Evolutionary conservation across 1,140 invertebrate species (phyloP).

Genomic region (Lucilia cuprina): DNA sequence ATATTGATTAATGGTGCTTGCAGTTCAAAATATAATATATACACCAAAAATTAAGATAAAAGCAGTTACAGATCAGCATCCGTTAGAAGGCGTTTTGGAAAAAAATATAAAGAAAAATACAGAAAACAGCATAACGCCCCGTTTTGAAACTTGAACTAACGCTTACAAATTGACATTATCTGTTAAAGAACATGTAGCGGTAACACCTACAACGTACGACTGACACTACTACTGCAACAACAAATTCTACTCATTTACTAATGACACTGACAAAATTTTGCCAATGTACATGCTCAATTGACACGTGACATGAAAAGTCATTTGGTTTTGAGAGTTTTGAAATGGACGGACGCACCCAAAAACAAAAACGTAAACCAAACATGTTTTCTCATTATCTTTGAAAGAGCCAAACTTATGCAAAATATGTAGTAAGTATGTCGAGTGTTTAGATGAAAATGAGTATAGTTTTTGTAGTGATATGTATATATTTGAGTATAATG

Average conservation of each 20-base stretch:
- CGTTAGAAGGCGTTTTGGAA: not conserved
- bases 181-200: slow-evolving; percentile 12
- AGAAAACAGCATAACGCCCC: slow-evolving; percentile 7
- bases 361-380: not conserved
- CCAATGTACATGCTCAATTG: not conserved
- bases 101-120: not conserved
- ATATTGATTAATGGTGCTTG: too few species aligned
- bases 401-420: not conserved
- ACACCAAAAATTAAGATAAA: too few species aligned
- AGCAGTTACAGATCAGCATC: not conserved
- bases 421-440: not conserved
- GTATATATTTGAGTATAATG: not conserved
- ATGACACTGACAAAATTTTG: not conserved
- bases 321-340: slow-evolving; percentile 9
- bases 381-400: slow-evolving; percentile 22
- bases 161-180: slow-evolving; percentile 27
- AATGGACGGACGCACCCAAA: not conserved
- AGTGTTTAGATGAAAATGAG: not conserved
- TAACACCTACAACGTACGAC: slow-evolving; percentile 21
- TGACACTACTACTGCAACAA: not conserved
- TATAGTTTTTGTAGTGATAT: not conserved
- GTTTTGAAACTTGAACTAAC: not conserved
- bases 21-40: too few species aligned
- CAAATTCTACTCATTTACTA: not conserved
- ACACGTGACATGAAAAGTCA: slow-evolving; percentile 33